Percentiles rank a stretch among this genome's conserved stretches.
phyloP scores from a whole-genome alignment of 2,797 vertebrate genomes.

The Channa striata region DNA sequence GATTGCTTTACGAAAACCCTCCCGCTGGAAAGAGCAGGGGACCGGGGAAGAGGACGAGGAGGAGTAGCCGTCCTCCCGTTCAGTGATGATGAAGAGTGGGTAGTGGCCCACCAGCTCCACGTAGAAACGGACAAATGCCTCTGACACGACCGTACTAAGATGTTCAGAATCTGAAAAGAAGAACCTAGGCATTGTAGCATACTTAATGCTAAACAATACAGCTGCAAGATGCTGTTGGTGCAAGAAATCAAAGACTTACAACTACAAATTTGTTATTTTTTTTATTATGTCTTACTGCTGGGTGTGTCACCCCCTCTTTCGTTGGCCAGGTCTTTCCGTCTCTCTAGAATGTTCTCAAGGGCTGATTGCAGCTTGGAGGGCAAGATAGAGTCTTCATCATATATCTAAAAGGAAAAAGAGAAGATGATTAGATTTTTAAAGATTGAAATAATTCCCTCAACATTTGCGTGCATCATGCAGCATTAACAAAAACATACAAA shows the following conservation, averaged over 20 bases:
- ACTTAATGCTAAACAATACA: not conserved
- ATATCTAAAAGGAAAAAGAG: conserved; percentile 84
- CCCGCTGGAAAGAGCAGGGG: conserved; percentile 85
- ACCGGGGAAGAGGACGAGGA: conserved; percentile 78
- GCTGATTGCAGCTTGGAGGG: conserved; percentile 95
- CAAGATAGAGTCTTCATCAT: conserved; percentile 95
- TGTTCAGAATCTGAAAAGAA: conserved; percentile 79
- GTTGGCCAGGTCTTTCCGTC: conserved; percentile 89
- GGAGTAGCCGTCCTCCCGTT: conserved; percentile 91
- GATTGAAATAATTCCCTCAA: not conserved
- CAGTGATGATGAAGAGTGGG: conserved; percentile 88
- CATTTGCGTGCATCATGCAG: not conserved
- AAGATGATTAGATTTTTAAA: not conserved
- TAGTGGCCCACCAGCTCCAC: conserved; percentile 96
- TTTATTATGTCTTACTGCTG: conserved; percentile 73
- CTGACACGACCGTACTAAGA: conserved; percentile 91
- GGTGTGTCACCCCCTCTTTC: conserved; percentile 85
- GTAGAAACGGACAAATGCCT: conserved; percentile 97
- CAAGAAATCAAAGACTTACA: not conserved
- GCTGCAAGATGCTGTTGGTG: not conserved
- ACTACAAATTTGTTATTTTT: not conserved
- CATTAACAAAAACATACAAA: not conserved
- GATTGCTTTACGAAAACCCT: conserved; percentile 93
- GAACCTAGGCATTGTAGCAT: not conserved
- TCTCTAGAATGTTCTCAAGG: conserved; percentile 93